phyloP scores from a whole-genome alignment of 2,888 invertebrate species.

The Beris chalybata region DNA sequence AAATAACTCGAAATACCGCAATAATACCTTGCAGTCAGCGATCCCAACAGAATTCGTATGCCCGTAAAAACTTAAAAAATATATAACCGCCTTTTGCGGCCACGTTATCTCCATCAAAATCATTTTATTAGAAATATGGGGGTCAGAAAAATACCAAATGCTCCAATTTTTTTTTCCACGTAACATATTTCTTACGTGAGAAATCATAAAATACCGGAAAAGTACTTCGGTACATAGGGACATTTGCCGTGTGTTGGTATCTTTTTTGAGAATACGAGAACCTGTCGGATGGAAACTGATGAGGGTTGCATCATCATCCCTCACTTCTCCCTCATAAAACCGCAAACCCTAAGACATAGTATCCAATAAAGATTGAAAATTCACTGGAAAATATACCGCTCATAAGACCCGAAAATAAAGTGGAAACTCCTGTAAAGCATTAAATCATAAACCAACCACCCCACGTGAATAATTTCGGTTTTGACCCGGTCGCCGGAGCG shows the following conservation, averaged over 20 bases:
- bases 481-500: background rate
- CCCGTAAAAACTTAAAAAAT: too few relatives aligned
- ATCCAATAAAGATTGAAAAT: conserved; percentile 31
- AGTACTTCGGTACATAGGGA: background rate
- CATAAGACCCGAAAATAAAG: conserved; percentile 36
- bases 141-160: conserved; percentile 19
- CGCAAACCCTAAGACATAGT: conserved; percentile 2
- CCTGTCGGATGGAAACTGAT: conserved; percentile 25
- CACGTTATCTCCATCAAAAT: conserved; percentile 11
- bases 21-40: too few relatives aligned
- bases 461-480: conserved; percentile 38
- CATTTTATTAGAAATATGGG: conserved; percentile 19
- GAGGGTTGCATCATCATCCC: conserved; percentile 35
- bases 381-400: conserved; percentile 34
- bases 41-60: too few relatives aligned
- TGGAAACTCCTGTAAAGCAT: conserved; percentile 40
- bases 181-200: conserved; percentile 28
- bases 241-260: background rate
- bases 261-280: background rate
- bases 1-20: too few relatives aligned
- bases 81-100: too few relatives aligned
- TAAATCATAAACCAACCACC: conserved; percentile 36
- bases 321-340: conserved; percentile 1
- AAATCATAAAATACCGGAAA: conserved; percentile 24
- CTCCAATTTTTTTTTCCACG: conserved; percentile 6